Evolutionary conservation across 1,140 invertebrate genomes (phyloP).

Genomic region (Caenorhabditis briggsae): DNA sequence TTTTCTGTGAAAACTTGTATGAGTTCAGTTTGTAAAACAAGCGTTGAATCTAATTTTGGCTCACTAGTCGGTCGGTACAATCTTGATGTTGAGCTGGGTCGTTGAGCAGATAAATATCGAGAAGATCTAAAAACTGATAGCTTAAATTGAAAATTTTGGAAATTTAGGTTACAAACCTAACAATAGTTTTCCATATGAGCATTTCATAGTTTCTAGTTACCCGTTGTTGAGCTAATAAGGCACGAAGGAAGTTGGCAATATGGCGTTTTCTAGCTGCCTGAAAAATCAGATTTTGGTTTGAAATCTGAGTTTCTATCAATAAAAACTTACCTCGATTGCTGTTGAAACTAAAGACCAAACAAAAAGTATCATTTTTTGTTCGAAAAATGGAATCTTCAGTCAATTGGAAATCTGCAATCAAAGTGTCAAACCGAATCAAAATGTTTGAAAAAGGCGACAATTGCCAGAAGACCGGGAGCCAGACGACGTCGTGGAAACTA

Average conservation of each 20-base stretch:
- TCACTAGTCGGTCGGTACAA: constrained; percentile 35
- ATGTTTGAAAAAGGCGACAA: constrained; percentile 36
- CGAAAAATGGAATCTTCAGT: not conserved
- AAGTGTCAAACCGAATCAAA: constrained; percentile 30
- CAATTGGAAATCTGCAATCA: constrained; percentile 7
- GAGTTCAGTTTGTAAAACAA: constrained; percentile 28
- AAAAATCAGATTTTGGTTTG: not conserved
- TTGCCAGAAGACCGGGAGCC: constrained; percentile 9
- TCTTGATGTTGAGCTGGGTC: constrained; percentile 15
- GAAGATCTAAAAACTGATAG: not conserved
- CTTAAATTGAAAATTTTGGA: not conserved
- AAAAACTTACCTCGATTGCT: constrained; percentile 44
- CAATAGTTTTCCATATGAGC: constrained; percentile 38
- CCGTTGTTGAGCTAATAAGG: constrained; percentile 53
- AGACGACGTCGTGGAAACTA: constrained; percentile 24
- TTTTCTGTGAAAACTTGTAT: constrained; percentile 32
- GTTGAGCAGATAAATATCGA: constrained; percentile 37
- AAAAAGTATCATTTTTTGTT: constrained; percentile 49
- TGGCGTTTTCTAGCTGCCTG: constrained; percentile 35
- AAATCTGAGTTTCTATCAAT: not conserved
- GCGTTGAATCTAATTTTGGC: constrained; percentile 34
- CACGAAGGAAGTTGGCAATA: constrained; percentile 46
- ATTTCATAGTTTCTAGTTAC: constrained; percentile 47
- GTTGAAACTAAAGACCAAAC: constrained; percentile 60
- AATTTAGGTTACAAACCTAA: not conserved